phyloP scores from a whole-genome alignment of 1,140 invertebrate genomes.

The Pectinophora gossypiella region DNA sequence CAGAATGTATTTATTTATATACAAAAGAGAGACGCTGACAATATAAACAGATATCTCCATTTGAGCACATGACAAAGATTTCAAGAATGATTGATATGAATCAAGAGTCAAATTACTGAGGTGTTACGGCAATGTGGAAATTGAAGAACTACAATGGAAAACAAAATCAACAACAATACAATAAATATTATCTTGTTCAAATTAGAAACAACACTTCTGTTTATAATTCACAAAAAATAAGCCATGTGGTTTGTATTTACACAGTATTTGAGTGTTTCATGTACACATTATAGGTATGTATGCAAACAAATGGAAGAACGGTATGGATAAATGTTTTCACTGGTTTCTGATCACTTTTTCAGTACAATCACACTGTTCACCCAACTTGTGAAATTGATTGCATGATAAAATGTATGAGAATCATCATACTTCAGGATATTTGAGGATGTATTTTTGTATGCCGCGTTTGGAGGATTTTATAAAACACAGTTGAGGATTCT shows the following conservation, averaged over 20 bases:
- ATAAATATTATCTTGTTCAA: no score
- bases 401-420: conserved; percentile 29
- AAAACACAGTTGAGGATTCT: conserved; percentile 19
- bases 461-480: conserved; percentile 12
- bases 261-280: conserved; percentile 11
- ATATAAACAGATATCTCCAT: no score
- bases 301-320: conserved; percentile 13
- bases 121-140: no score
- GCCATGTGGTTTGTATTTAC: conserved; percentile 17
- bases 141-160: no score
- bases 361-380: conserved; percentile 61
- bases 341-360: conserved; percentile 67
- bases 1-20: conserved; percentile 26
- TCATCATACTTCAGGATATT: background rate
- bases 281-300: conserved; percentile 28
- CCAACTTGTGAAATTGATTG: conserved; percentile 49
- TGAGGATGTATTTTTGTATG: conserved; percentile 1
- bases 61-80: no score
- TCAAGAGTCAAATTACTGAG: no score
- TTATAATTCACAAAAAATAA: background rate
- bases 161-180: no score
- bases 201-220: no score
- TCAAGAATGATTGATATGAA: no score
- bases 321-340: conserved; percentile 54
- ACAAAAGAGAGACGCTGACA: no score